Evolutionary conservation across 1,140 invertebrate species (phyloP).

Genomic region (Nasonia giraulti): DNA sequence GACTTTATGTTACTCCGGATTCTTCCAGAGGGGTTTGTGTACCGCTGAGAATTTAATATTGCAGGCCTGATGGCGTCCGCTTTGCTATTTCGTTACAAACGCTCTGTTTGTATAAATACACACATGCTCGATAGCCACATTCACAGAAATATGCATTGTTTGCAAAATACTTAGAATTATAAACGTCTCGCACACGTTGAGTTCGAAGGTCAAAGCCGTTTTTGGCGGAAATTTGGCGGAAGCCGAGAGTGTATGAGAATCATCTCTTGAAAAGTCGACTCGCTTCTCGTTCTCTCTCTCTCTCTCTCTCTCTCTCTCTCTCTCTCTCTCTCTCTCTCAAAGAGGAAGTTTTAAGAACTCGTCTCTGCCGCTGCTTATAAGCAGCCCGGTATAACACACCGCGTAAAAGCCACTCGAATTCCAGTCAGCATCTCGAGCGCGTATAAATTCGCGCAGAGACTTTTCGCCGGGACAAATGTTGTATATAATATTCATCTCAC

Average conservation of each 20-base stretch:
- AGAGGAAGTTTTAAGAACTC: not conserved
- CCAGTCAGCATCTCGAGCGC: not conserved
- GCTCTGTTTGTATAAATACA: no score
- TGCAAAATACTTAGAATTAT: no score
- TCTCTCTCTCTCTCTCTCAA: not conserved
- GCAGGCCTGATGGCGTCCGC: no score
- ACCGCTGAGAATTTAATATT: no score
- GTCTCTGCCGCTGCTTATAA: not conserved
- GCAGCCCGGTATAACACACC: not conserved
- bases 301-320: not conserved
- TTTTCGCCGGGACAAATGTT: not conserved
- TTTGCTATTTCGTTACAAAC: no score
- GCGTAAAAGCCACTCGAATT: slow-evolving; percentile 22
- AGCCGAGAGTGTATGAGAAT: not conserved
- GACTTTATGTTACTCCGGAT: no score
- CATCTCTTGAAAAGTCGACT: not conserved
- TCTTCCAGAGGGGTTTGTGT: no score
- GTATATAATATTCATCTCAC: slow-evolving; percentile 32
- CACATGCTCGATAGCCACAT: no score
- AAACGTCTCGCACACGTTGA: no score
- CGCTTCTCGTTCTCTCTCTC: no score
- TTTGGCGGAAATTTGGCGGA: not conserved
- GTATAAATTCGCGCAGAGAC: not conserved
- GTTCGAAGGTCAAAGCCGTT: no score
- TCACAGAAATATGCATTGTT: no score